Evolutionary conservation across 2,797 vertebrate species (phyloP).

Genomic region (Oreochromis grahami): DNA sequence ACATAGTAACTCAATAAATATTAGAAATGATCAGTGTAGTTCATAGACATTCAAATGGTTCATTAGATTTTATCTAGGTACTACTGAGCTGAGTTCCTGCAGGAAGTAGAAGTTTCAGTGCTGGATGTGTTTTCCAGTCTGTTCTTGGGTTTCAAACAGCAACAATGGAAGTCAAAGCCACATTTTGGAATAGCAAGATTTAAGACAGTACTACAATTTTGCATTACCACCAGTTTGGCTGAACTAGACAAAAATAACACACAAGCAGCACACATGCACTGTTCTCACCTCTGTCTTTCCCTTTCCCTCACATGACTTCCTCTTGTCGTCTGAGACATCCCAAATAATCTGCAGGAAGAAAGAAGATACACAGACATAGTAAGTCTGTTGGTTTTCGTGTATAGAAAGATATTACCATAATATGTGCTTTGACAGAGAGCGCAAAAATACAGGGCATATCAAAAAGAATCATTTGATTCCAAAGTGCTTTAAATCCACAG

Average conservation of each 20-base stretch:
- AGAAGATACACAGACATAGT: background rate
- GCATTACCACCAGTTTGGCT: too few species aligned
- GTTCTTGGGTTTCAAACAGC: background rate
- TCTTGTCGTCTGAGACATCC: slow-evolving; percentile 75
- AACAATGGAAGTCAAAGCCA: background rate
- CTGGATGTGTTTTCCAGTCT: background rate
- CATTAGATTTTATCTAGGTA: background rate
- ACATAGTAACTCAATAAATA: fast-evolving
- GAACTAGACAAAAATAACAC: fast-evolving
- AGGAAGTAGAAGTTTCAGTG: background rate
- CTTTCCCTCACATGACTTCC: slow-evolving; percentile 78
- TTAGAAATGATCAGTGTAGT: background rate
- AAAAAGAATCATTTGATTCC: too few species aligned
- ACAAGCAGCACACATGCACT: background rate
- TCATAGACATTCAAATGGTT: background rate
- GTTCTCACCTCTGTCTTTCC: slow-evolving; percentile 82
- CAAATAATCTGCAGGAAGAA: slow-evolving; percentile 75
- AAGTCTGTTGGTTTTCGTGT: background rate
- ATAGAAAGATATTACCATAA: background rate
- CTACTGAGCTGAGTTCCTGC: background rate
- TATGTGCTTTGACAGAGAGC: background rate
- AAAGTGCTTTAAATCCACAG: background rate
- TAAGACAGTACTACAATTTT: background rate
- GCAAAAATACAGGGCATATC: background rate
- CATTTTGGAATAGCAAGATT: background rate